Evolutionary conservation across 2,113 vertebrate genomes (phyloP).

Genomic region (Macaca fascicularis): T2T-MFA8v1.1 NC_088385.1:14535501-14536000

Average conservation of each 20-base stretch:
- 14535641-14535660: neutral
- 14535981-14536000: neutral
- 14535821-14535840: constrained; percentile 20
- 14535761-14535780: neutral
- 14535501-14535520: neutral
- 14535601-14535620: neutral
- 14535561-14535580: neutral
- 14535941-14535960: neutral
- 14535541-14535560: neutral
- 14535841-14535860: constrained; percentile 40
- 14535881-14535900: constrained; percentile 50
- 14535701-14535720: neutral
- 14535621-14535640: neutral
- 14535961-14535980: neutral
- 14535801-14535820: constrained; percentile 33
- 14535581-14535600: neutral
- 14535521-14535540: neutral
- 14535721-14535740: neutral
- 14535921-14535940: neutral
- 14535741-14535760: neutral
- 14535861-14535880: constrained; percentile 35
- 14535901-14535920: constrained; percentile 37
- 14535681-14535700: neutral
- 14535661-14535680: neutral
- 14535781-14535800: neutral